Conservation (phyloP, 1,140 invertebrate genomes). For the Bombus turneri region DNA sequence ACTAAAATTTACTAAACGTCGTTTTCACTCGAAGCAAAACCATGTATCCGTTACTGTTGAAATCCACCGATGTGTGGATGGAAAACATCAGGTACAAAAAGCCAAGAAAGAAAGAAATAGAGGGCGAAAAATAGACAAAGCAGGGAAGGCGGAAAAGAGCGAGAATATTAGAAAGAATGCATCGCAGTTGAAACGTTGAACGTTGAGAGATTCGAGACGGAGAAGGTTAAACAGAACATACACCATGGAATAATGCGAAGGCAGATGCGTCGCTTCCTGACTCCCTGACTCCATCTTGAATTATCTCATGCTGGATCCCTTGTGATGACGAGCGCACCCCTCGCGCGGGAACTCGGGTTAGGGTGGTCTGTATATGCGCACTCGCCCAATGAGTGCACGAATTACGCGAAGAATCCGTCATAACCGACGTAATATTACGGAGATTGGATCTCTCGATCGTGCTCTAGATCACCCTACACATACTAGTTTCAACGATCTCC, state of each 20-base stretch:
- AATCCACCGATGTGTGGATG: constrained; percentile 25
- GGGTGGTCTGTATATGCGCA: constrained; percentile 32
- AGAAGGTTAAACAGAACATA: constrained; percentile 53
- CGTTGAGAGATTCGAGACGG: constrained; percentile 42
- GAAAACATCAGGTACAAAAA: not conserved
- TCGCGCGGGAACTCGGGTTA: constrained; percentile 38
- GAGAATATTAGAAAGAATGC: constrained; percentile 21
- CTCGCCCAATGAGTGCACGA: constrained; percentile 43
- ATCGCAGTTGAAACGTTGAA: not conserved
- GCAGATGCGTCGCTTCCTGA: constrained; percentile 70
- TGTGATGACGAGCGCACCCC: constrained; percentile 11
- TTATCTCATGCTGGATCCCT: constrained; percentile 72
- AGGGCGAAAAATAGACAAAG: not conserved
- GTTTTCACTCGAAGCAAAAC: not conserved
- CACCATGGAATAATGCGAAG: constrained; percentile 48
- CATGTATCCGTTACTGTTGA: constrained; percentile 8
- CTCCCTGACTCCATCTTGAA: constrained; percentile 81
- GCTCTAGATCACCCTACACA: constrained; percentile 20
- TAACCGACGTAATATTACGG: constrained; percentile 65
- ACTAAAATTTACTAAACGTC: not conserved
- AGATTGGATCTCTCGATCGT: constrained; percentile 64
- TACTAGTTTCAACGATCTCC: constrained; percentile 19
- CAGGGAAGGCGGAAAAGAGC: not conserved
- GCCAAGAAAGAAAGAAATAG: too few species aligned
- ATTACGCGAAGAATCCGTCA: constrained; percentile 68